phyloP scores from a whole-genome alignment of 53 echinoderm and acorn worm species.

The Arbacia lixula region DNA sequence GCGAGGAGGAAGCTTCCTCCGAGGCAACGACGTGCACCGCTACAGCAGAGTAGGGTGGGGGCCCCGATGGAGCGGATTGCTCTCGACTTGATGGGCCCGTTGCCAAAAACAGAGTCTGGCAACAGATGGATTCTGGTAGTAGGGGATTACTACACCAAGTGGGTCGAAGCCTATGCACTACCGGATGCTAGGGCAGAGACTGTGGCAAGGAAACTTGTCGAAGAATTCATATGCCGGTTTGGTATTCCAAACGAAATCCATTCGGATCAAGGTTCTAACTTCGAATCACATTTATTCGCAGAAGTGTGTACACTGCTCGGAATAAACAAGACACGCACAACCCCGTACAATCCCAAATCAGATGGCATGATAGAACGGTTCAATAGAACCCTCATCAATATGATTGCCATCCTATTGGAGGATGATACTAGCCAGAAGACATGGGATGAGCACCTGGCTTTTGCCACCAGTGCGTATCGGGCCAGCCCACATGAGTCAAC shows the following conservation, averaged over 20 bases:
- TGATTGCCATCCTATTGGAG: slow-evolving; percentile 17
- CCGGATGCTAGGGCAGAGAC: slow-evolving; percentile 46
- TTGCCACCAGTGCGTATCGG: too few species aligned
- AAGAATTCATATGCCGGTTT: slow-evolving; percentile 41
- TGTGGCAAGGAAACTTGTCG: slow-evolving; percentile 45
- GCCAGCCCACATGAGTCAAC: slow-evolving; percentile 66
- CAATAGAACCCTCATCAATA: slow-evolving; percentile 47
- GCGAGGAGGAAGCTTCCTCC: slow-evolving; percentile 61
- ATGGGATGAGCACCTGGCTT: slow-evolving; percentile 66
- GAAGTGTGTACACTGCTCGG: slow-evolving; percentile 47
- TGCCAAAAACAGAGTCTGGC: slow-evolving; percentile 17
- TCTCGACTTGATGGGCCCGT: slow-evolving; percentile 47
- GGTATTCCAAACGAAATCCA: slow-evolving; percentile 44
- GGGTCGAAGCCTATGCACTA: slow-evolving; percentile 49
- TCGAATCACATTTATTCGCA: neutral
- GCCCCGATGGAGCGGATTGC: slow-evolving; percentile 39
- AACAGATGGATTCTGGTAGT: slow-evolving; percentile 47
- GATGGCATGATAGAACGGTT: slow-evolving; percentile 60
- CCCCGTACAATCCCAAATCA: slow-evolving; percentile 51
- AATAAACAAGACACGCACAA: slow-evolving; percentile 51
- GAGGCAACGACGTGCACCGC: slow-evolving; percentile 43
- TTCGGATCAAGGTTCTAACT: slow-evolving; percentile 29
- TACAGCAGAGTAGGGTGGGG: slow-evolving; percentile 29
- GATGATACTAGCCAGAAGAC: slow-evolving; percentile 18
- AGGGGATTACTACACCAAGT: slow-evolving; percentile 54